Evolutionary conservation across 2,888 invertebrate species (phyloP).

Genomic region (Bimastos eiseni): DNA sequence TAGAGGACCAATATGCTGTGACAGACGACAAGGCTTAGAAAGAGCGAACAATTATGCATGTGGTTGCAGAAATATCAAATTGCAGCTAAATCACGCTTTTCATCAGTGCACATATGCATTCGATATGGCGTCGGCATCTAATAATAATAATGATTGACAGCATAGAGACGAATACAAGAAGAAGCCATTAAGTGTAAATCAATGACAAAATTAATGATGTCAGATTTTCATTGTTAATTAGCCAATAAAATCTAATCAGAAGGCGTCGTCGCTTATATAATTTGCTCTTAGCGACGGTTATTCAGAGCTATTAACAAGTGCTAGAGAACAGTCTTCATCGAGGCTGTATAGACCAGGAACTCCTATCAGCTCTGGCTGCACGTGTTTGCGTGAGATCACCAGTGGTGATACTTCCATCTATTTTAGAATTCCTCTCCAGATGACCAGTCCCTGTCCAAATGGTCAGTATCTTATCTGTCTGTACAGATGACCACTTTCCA

Average conservation of each 20-base stretch:
- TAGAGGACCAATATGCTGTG: background rate
- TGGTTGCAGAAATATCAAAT: background rate
- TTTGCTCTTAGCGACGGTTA: background rate
- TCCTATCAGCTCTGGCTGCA: too few relatives aligned
- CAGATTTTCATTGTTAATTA: background rate
- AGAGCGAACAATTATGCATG: background rate
- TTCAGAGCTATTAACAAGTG: background rate
- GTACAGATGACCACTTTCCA: background rate
- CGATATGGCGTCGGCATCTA: background rate
- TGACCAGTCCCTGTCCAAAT: background rate
- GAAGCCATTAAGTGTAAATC: background rate
- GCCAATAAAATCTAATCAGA: background rate
- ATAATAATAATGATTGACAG: background rate
- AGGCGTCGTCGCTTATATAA: background rate
- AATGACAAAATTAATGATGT: background rate
- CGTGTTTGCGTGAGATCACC: too few relatives aligned
- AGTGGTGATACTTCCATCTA: too few relatives aligned
- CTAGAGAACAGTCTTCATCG: background rate
- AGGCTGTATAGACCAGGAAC: too few relatives aligned
- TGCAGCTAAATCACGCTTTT: background rate
- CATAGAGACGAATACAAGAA: background rate
- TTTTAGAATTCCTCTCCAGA: background rate
- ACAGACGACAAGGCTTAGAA: background rate
- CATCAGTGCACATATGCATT: background rate
- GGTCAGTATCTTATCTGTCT: background rate